These are phyloP conservation scores for Periphyllus acericola DNA, from an alignment of 2,888 invertebrate species.

Conservation along the genomic window DNA sequence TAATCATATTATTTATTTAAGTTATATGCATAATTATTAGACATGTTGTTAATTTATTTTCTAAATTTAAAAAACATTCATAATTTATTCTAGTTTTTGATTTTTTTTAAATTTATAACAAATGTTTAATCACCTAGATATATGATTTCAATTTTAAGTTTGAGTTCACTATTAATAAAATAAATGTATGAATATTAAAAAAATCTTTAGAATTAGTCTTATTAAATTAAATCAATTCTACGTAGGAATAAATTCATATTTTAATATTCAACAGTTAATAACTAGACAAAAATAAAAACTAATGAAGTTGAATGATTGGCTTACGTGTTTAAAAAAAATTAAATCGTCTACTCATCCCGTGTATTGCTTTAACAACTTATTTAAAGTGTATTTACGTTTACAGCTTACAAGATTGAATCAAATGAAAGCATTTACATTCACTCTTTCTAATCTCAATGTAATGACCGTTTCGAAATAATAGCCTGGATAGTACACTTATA, in stretches of 20 bases:
- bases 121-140: too few species aligned
- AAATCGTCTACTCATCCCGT: neutral
- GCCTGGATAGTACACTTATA: conserved; percentile 20
- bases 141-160: too few species aligned
- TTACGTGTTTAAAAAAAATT: neutral
- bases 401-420: conserved; percentile 31
- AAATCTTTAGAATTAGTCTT: too few species aligned
- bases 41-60: too few species aligned
- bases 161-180: too few species aligned
- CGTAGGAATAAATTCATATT: neutral
- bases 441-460: conserved; percentile 41
- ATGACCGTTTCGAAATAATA: conserved; percentile 59
- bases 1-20: too few species aligned
- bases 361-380: neutral
- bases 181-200: too few species aligned
- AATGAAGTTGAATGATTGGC: neutral
- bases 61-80: too few species aligned
- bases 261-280: neutral
- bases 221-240: too few species aligned
- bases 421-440: conserved; percentile 49
- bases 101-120: too few species aligned
- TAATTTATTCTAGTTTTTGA: too few species aligned
- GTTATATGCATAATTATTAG: too few species aligned
- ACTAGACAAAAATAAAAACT: neutral
- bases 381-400: neutral